Base-by-base conservation (phyloP, 2,888 invertebrate genomes). In the Sarcophaga subvicina region DNA sequence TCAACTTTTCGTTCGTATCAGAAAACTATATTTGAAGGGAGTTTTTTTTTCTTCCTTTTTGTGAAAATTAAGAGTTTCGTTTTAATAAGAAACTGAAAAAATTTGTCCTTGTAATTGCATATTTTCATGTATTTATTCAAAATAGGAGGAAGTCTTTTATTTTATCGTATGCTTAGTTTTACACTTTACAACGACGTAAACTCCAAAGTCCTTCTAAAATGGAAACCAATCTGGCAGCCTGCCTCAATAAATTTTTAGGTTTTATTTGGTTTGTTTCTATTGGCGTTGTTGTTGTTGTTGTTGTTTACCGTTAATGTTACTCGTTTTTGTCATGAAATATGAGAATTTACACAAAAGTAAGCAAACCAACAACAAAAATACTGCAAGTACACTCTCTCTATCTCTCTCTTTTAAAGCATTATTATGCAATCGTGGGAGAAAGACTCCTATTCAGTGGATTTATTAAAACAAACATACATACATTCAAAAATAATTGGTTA, bases 281-380 rank as follows among this genome's bases (percentile, higher is more conserved):
- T 14, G 6, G 22, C 27, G n/a, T 25, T 66, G 4, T 47, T 62
- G 11, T 63, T 62, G 14, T 59, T 22, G n/a, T 20, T 70, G n/a
- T 25, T 64, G 11, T 70, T 82, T 70, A 64, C n/a, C n/a, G 22
- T 81, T 76, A 76, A 82, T 76, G 64, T 82, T 85, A 85, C 82
- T 63, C 70, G 49, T 45, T 82, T 63, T 85, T 82, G 81, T 78
- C 85, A 85, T 75, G 81, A 82, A 81, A 81, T 73, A 45, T 67
- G 69, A 64, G 37, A 81, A 76, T 70, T 82, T 76, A 54, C 8
- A 70, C 59, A 60, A 6, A 70, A 63, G 22, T 70, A 6, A 37
- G 1, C 8, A 37, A 37, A 37, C 6, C 0, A 5, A 37, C 0
- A 37, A 37, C 6, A 37, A 8, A 37, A 37, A 8, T 37, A 37